phyloP scores from a whole-genome alignment of 2,888 invertebrate species.

The Cheilosia soror region DNA sequence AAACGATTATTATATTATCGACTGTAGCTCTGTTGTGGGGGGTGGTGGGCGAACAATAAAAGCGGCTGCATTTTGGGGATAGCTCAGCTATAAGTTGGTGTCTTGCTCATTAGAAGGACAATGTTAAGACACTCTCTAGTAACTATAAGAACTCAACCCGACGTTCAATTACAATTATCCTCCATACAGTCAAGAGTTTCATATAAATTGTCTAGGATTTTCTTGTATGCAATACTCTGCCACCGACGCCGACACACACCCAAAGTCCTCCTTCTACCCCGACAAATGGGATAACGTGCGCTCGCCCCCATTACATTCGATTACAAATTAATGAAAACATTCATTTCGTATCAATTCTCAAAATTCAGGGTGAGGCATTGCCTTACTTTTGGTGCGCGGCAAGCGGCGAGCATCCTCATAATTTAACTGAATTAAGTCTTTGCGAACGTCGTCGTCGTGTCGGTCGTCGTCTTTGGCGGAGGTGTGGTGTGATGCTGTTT shows the following conservation, averaged over 20 bases:
- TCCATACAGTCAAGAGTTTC: neutral
- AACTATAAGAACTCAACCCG: too few relatives aligned
- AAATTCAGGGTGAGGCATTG: conserved; percentile 14
- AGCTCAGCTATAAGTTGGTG: too few relatives aligned
- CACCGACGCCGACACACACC: neutral
- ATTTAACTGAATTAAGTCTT: conserved; percentile 62
- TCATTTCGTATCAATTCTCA: conserved; percentile 23
- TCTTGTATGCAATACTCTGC: conserved; percentile 17
- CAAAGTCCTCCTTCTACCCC: neutral
- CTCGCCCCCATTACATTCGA: conserved; percentile 15
- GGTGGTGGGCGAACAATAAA: too few relatives aligned
- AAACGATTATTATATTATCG: too few relatives aligned
- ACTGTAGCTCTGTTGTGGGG: too few relatives aligned
- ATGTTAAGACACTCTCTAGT: too few relatives aligned
- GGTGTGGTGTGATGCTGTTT: conserved; percentile 28
- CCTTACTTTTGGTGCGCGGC: neutral
- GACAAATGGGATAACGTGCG: neutral
- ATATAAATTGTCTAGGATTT: neutral
- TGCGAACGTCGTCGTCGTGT: conserved; percentile 20
- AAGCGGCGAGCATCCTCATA: conserved; percentile 25
- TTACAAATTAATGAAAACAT: conserved; percentile 40
- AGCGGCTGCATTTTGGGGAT: too few relatives aligned
- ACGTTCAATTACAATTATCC: too few relatives aligned
- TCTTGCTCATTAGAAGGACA: too few relatives aligned
- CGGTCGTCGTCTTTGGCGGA: neutral